These are phyloP conservation scores for Osmoderma eremita DNA, from an alignment of 2,888 invertebrate genomes.

Conservation along the genomic window DNA sequence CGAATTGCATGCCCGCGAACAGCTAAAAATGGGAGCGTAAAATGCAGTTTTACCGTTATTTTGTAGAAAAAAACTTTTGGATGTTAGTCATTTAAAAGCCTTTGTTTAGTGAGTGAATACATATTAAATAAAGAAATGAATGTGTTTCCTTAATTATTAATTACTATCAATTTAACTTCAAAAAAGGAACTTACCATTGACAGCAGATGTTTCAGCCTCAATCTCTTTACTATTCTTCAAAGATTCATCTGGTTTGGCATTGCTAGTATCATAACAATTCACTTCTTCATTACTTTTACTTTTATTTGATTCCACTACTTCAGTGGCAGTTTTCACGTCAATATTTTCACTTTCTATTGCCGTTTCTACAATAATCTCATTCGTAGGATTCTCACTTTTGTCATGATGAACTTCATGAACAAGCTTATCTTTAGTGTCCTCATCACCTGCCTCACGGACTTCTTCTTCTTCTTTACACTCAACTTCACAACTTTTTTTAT, in stretches of 20 bases:
- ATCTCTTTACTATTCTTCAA: conserved; percentile 43
- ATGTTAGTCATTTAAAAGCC: too few species aligned
- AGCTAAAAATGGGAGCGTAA: too few species aligned
- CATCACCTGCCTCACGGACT: conserved; percentile 4
- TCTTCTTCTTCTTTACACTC: conserved; percentile 33
- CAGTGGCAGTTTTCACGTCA: conserved; percentile 1
- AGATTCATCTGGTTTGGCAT: conserved; percentile 65
- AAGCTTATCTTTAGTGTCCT: conserved; percentile 11
- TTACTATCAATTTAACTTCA: too few species aligned
- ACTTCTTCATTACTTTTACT: background rate
- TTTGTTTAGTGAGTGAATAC: too few species aligned
- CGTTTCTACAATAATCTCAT: conserved; percentile 26
- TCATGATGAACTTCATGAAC: background rate
- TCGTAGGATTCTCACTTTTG: conserved; percentile 20
- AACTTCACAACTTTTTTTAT: conserved; percentile 46
- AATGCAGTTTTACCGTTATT: too few species aligned
- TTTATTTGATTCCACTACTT: background rate
- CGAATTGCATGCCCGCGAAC: too few species aligned
- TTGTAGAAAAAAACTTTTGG: too few species aligned
- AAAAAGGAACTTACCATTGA: background rate
- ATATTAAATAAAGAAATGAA: too few species aligned
- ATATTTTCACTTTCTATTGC: conserved; percentile 16
- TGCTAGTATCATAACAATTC: conserved; percentile 33
- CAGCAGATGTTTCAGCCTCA: background rate
- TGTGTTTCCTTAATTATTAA: too few species aligned